phyloP scores from a whole-genome alignment of 2,888 invertebrate genomes.

The Trachelus iudaicus region DNA sequence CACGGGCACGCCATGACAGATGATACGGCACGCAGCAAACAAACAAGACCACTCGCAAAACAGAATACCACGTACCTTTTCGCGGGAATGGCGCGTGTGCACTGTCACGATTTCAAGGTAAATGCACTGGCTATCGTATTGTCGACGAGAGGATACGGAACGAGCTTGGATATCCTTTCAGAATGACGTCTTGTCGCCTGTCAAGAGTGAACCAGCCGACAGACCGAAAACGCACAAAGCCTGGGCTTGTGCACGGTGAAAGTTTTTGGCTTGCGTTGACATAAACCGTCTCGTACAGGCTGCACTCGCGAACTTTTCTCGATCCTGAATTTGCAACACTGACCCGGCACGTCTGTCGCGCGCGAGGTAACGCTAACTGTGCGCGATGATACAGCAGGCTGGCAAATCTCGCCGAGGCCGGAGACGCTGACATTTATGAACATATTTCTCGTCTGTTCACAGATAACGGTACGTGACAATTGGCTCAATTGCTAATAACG shows the following conservation, averaged over 20 bases:
- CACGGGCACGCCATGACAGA: slow-evolving; percentile 59
- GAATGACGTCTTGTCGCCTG: background rate
- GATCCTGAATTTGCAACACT: background rate
- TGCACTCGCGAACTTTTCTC: background rate
- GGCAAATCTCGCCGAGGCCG: slow-evolving; percentile 29
- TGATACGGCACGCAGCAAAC: slow-evolving; percentile 54
- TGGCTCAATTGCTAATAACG: slow-evolving; percentile 10
- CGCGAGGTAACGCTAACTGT: slow-evolving; percentile 12
- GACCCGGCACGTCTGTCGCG: slow-evolving; percentile 13
- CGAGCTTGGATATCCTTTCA: background rate
- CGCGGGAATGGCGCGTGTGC: slow-evolving; percentile 31
- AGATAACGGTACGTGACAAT: slow-evolving; percentile 45
- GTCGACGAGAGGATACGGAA: background rate
- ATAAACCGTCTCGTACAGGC: slow-evolving; percentile 24
- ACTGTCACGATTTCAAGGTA: background rate
- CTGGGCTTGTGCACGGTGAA: slow-evolving; percentile 32
- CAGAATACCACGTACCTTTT: slow-evolving; percentile 31
- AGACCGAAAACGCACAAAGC: slow-evolving; percentile 2
- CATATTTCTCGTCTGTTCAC: slow-evolving; percentile 39
- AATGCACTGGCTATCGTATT: background rate
- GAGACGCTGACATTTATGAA: slow-evolving; percentile 44
- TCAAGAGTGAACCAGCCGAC: background rate
- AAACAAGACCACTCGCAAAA: slow-evolving; percentile 51
- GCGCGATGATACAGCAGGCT: slow-evolving; percentile 40
- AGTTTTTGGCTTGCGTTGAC: slow-evolving; percentile 37